Evolutionary conservation across 2,888 invertebrate species (phyloP), one percentile per base, ranked within the genome.

Genomic region (Junonia oenone): DNA sequence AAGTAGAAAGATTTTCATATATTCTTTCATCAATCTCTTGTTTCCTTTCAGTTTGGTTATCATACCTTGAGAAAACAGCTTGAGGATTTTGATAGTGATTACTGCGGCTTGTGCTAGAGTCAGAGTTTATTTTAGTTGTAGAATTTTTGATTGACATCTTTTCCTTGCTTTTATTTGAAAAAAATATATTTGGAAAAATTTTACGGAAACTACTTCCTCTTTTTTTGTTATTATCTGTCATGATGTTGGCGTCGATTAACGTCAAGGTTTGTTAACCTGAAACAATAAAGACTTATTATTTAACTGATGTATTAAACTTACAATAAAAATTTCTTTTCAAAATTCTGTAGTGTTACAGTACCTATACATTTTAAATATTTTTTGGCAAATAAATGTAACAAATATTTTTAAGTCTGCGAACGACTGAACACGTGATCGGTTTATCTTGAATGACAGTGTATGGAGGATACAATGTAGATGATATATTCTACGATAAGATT

Each of bases 71-170:
- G 17, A 75, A 71, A 65, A 69, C 61, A 35, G 66, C 55, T 59
- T 76, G 78, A 53, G 83, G 83, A 65, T 73, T 80, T 58, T 83
- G 79, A 71, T 88, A 86, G 59, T 81, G 79, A 70, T 88, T 86
- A 46, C 43, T 51, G 58, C 69, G 69, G 61, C 68, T 72, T 9
- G 66, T 53, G 47, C 65, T 55, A 53, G 57, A 60, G 11, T 66
- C 66, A n/a, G 46, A 15, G n/a, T 55, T 49, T 26, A 45, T 55
- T 60, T 69, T 74, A 17, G 58, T 40, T 15, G 50, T 57, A 46
- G 64, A 56, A 17, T 76, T 71, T 60, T 77, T 75, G n/a, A 67
- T 72, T 54, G 60, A 65, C 55, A 61, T 66, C 49, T 64, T 66
- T 69, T 81, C 78, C 66, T 81, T 87, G 4, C 76, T 73, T 68